These are phyloP conservation scores for Tachystola acroxantha DNA, from an alignment of 2,888 invertebrate genomes.

Conservation along the genomic window DNA sequence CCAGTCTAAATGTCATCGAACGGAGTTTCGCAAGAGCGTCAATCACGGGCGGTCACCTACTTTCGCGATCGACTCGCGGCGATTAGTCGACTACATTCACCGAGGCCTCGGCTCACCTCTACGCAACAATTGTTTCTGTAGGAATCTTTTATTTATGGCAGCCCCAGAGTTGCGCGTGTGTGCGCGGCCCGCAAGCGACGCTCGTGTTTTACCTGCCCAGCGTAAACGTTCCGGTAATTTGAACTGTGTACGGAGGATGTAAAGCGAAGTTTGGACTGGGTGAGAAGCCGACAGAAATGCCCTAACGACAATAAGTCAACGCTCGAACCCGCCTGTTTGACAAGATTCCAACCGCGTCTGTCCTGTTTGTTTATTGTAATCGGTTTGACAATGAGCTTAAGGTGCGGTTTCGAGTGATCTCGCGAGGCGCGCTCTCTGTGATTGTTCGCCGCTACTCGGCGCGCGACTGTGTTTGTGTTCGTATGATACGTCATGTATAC, in stretches of 20 bases:
- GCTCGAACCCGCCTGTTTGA: constrained; percentile 78
- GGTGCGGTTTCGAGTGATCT: constrained; percentile 78
- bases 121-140: constrained; percentile 79
- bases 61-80: constrained; percentile 73
- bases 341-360: constrained; percentile 79
- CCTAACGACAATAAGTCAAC: constrained; percentile 78
- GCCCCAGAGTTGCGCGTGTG: constrained; percentile 50
- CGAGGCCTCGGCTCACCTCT: constrained; percentile 71
- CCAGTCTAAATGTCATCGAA: constrained; percentile 76
- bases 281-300: constrained; percentile 55
- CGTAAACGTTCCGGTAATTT: constrained; percentile 18
- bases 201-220: constrained; percentile 72
- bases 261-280: constrained; percentile 31
- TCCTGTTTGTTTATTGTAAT: constrained; percentile 79
- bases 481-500: constrained; percentile 74
- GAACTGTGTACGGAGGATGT: constrained; percentile 21
- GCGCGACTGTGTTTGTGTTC: constrained; percentile 66
- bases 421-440: constrained; percentile 56
- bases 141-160: constrained; percentile 77
- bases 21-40: constrained; percentile 73
- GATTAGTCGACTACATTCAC: constrained; percentile 75
- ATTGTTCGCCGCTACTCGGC: constrained; percentile 65
- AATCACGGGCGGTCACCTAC: constrained; percentile 77
- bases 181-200: constrained; percentile 49
- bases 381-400: constrained; percentile 79